Base-by-base conservation (phyloP, 2,888 invertebrate genomes). In the Agonopterix alstromeriana region DNA sequence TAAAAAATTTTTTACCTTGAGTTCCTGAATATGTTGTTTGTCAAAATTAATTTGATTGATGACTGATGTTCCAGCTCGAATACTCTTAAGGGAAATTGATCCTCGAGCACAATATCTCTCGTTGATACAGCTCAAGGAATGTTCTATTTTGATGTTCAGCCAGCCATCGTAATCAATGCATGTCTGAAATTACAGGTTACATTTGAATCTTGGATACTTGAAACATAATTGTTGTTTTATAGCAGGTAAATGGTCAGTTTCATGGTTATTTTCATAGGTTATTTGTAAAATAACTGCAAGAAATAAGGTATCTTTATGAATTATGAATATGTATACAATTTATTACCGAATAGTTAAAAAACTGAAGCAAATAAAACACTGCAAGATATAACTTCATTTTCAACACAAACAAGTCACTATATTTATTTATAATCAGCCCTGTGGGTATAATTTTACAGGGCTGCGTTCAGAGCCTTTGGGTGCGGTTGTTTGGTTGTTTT, bases 111-210 rank as follows among this genome's bases (percentile, higher is more conserved):
- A 90, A 64, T 91, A 94, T 49, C 77, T 75, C 35, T 90, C 82
- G 7, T 82, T 76, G n/a, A 77, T 77, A 56, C 92, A 88, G 55
- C 74, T 90, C 45, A 95, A 67, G 1, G 92, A 90, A 72, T 95
- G 95, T 61, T 91, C 91, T 53, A 95, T 78, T 70, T 92, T 92
- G 57, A 95, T 90, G 53, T 91, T 92, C 12, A 94, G 73, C 91
- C 93, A 93, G 35, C 94, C 93, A 77, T 95, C 95, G 64, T 93
- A 93, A 65, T 95, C 94, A 54, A 94, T 73, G 49, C 77, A 70
- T 36, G 57, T 50, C 88, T 88, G 61, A 54, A 77, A 77, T 48
- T 42, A 42, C 45, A 38, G 3, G n/a, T 27, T 27, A 17, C 17
- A 17, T 17, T 17, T 17, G 17, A 17, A 17, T 17, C 17, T 17